These are phyloP conservation scores for Epistrophe eligans DNA, from an alignment of 2,888 invertebrate species.

Conservation along the genomic window DNA sequence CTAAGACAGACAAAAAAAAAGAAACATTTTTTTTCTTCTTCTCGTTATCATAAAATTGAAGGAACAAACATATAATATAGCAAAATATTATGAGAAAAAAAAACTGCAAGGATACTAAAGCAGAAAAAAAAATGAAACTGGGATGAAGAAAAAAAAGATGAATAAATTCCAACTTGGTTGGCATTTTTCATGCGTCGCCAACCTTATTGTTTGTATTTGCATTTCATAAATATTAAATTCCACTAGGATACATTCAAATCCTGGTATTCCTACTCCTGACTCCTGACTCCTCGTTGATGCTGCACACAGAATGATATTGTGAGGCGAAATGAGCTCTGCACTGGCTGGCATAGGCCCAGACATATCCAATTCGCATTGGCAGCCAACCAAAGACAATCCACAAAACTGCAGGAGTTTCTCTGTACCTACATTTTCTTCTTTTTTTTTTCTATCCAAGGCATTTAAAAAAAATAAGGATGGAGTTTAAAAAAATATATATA, in stretches of 20 bases:
- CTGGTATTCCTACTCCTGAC: not conserved
- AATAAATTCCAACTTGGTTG: slow-evolving; percentile 68
- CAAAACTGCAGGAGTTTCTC: slow-evolving; percentile 64
- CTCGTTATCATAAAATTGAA: slow-evolving; percentile 73
- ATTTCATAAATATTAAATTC: slow-evolving; percentile 76
- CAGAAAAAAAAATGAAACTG: not conserved
- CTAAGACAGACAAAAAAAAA: not conserved
- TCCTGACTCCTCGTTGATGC: not conserved
- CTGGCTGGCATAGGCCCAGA: slow-evolving; percentile 72
- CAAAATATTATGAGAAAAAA: slow-evolving; percentile 6
- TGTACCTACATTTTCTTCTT: not conserved
- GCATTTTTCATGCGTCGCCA: slow-evolving; percentile 73
- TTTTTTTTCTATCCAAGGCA: slow-evolving; percentile 23
- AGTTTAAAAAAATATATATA: slow-evolving; percentile 37
- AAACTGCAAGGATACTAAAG: slow-evolving; percentile 47
- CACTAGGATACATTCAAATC: slow-evolving; percentile 65
- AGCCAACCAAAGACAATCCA: slow-evolving; percentile 73
- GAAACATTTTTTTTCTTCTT: slow-evolving; percentile 32
- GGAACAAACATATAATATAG: slow-evolving; percentile 29
- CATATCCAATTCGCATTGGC: slow-evolving; percentile 73
- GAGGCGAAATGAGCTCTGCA: not conserved
- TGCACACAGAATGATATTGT: not conserved
- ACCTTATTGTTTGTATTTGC: slow-evolving; percentile 73
- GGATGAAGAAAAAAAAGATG: slow-evolving; percentile 32
- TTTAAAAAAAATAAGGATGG: slow-evolving; percentile 53